Evolutionary conservation across 1,140 invertebrate species (phyloP), one percentile per base, ranked within the genome.

Genomic region (Hestina assimilis): DNA sequence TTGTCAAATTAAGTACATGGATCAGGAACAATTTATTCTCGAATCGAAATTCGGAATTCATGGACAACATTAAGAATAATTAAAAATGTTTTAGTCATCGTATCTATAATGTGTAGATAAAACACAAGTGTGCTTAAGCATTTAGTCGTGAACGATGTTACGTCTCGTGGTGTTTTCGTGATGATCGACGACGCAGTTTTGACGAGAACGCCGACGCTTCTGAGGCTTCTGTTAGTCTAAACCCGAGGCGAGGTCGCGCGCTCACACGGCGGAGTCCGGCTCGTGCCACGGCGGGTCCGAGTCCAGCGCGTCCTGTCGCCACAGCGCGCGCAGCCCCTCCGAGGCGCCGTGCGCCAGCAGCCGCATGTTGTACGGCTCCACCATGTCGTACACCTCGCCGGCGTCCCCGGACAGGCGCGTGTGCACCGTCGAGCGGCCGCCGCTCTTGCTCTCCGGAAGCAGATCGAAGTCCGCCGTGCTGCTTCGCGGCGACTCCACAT

Each of bases 301-400:
- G 62, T 89, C 87, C 15, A 89, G 66, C 45, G 86, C 87, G 69
- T 89, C 79, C 65, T 89, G 87, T 0, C 87, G 77, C 86, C 86
- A 89, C 43, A 88, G 73, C 38, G 69, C 60, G 26, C 84, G 80
- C 11, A 65, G 55, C 28, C 68, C 51, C 31, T 85, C 82, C 4
- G 77, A 66, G 4, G 69, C 60, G 47, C 75, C 79, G 53, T 69
- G 79, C 31, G 80, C 67, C 59, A 89, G 66, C 53, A 86, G 72
- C 31, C 77, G 75, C 79, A 87, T 67, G 62, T 80, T 82, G 63
- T 87, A 88, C 9, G 87, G 84, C 66, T 88, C 85, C 52, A 83
- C 68, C 71, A 84, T 77, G 59, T 81, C 70, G 42, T 59, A 68
- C 4, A 60, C 59, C 19, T 48, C 57, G 62, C 85, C 86, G 29